These are phyloP conservation scores for Phenganax subtilis DNA, from an alignment of 92 coral and sea anemone species.

Conservation along the genomic window DNA sequence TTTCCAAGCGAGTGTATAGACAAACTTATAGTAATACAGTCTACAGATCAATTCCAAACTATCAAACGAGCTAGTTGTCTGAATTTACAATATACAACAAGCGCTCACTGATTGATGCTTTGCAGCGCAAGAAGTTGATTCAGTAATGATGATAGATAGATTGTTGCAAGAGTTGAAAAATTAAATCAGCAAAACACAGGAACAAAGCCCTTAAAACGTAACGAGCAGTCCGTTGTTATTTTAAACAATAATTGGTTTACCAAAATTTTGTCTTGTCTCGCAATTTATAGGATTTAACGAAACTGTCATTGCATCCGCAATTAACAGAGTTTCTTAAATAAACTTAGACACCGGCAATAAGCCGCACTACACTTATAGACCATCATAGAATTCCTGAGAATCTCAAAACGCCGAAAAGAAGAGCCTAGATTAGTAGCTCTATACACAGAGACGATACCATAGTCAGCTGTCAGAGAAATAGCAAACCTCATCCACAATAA, in stretches of 20 bases:
- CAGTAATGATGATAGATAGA: conserved; percentile 10
- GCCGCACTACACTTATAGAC: not conserved
- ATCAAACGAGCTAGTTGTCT: too few relatives aligned
- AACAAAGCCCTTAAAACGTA: not conserved
- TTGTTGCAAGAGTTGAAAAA: not conserved
- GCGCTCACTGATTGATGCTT: conserved; percentile 11
- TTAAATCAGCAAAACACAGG: not conserved
- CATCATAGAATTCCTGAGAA: conserved; percentile 11
- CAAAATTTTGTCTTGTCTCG: not conserved
- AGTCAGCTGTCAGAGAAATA: not conserved
- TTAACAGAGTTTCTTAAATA: not conserved
- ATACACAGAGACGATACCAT: not conserved
- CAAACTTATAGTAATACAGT: not conserved
- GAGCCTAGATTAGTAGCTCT: not conserved
- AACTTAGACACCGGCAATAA: not conserved
- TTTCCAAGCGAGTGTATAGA: too few relatives aligned
- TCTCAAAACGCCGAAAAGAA: not conserved
- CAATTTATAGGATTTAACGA: not conserved
- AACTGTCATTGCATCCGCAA: not conserved
- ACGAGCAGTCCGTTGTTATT: not conserved
- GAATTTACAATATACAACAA: not conserved
- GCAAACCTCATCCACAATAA: too few relatives aligned
- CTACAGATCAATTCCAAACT: not conserved
- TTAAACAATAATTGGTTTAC: not conserved
- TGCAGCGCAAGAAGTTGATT: conserved; percentile 7